Conservation (phyloP, 2,888 invertebrate species). For the Notodonta dromedarius region DNA sequence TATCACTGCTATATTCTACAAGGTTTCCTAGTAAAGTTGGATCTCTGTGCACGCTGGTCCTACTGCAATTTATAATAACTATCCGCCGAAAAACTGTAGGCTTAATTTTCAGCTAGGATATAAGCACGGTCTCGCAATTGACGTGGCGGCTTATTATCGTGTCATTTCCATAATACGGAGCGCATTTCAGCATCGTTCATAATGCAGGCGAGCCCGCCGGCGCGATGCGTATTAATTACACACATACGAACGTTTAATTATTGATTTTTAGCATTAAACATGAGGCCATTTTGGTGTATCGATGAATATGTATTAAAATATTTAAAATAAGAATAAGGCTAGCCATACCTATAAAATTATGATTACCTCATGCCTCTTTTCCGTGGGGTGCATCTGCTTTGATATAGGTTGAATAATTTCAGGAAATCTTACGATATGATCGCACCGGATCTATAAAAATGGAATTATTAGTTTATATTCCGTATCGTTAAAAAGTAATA, state of each 20-base stretch:
- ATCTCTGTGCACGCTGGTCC: no score
- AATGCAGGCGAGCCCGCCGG: slow-evolving; percentile 59
- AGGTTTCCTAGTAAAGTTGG: no score
- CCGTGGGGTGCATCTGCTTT: no score
- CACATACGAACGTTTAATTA: slow-evolving; percentile 75
- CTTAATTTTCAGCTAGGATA: not conserved
- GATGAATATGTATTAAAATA: not conserved
- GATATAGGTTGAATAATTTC: no score
- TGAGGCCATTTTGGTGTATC: slow-evolving; percentile 50
- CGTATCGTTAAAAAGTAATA: slow-evolving; percentile 21
- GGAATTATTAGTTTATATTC: slow-evolving; percentile 7
- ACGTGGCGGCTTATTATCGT: slow-evolving; percentile 43
- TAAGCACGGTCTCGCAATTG: slow-evolving; percentile 10
- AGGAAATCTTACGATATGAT: not conserved
- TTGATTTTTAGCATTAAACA: slow-evolving; percentile 81
- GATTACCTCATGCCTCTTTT: no score
- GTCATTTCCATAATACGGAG: slow-evolving; percentile 71
- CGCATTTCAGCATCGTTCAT: slow-evolving; percentile 62
- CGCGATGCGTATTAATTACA: slow-evolving; percentile 77
- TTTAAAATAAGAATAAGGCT: no score
- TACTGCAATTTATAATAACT: no score
- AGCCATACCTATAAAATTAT: no score
- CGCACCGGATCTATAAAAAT: slow-evolving; percentile 19
- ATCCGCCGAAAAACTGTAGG: no score
- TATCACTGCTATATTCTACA: no score